A percentile compares a stretch with the other conserved stretches of the same genome.
These are phyloP conservation scores for Colinus virginianus DNA, from an alignment of 2,113 vertebrate species.

Conservation along the genomic window DNA sequence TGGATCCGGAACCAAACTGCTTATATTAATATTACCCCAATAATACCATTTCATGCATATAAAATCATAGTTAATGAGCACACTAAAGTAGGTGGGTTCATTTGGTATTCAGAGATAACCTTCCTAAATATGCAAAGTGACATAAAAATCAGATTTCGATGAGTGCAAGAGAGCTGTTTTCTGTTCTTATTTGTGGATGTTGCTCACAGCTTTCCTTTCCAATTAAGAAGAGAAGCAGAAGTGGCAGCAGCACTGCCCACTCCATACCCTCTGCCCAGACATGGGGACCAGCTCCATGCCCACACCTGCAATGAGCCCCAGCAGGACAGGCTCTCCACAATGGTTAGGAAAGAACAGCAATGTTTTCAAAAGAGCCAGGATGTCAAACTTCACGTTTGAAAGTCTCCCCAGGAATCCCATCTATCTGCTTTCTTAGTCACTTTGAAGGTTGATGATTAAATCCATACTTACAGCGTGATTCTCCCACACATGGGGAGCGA, in stretches of 20 bases:
- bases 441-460: constrained; percentile 75
- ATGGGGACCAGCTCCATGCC: constrained; percentile 19
- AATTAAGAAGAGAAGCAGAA: not conserved
- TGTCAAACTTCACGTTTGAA: constrained; percentile 68
- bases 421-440: constrained; percentile 65
- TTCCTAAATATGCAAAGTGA: constrained; percentile 30
- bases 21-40: constrained; percentile 4
- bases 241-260: not conserved
- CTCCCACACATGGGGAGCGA: constrained; percentile 68
- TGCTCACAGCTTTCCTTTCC: not conserved
- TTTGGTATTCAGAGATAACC: constrained; percentile 42
- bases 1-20: not conserved
- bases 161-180: not conserved
- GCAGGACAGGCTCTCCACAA: not conserved
- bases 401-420: constrained; percentile 70
- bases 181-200: not conserved
- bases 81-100: constrained; percentile 33
- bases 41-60: constrained; percentile 11
- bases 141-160: constrained; percentile 27
- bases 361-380: constrained; percentile 46
- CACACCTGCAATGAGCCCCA: constrained; percentile 60
- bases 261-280: not conserved
- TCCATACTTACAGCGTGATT: constrained; percentile 68
- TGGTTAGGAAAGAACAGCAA: constrained; percentile 28
- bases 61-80: constrained; percentile 38